phyloP scores from a whole-genome alignment of 1,140 invertebrate genomes.

The Leptestheria dahalacensis region DNA sequence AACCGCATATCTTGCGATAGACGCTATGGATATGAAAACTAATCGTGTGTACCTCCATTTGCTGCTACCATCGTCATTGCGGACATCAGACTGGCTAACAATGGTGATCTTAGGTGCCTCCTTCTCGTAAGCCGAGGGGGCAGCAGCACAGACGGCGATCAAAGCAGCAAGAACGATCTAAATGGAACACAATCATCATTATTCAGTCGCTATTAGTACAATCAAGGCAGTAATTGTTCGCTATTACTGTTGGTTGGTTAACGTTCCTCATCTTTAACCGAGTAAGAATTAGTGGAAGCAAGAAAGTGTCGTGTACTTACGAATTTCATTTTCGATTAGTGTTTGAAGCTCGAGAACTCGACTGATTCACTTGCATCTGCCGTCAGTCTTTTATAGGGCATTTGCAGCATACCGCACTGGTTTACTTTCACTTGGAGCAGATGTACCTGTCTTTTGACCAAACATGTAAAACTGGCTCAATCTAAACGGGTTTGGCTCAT shows the following conservation, averaged over 20 bases:
- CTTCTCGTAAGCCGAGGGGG: conserved; percentile 4
- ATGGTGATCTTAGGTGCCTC: conserved; percentile 3
- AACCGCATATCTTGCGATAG: neutral
- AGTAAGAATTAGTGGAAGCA: no score
- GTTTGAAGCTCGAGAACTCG: neutral
- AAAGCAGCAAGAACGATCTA: conserved; percentile 12
- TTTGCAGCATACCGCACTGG: no score
- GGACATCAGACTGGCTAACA: conserved; percentile 4
- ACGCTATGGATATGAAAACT: neutral
- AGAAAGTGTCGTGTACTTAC: neutral
- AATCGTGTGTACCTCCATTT: conserved; percentile 2
- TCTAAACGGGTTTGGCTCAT: no score
- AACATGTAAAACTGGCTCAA: no score
- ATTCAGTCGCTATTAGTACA: neutral
- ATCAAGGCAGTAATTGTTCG: neutral
- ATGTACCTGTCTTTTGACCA: no score
- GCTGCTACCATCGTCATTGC: conserved; percentile 3
- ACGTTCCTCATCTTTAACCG: no score
- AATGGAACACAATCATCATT: neutral
- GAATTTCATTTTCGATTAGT: neutral
- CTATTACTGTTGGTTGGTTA: no score
- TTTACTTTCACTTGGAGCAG: no score
- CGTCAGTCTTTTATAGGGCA: neutral
- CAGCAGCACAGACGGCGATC: conserved; percentile 9
- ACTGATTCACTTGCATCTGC: neutral